Percentiles rank a stretch among this genome's conserved stretches.
These are phyloP conservation scores for Carpatolechia fugitivella DNA, from an alignment of 2,888 invertebrate genomes.

Conservation along the genomic window DNA sequence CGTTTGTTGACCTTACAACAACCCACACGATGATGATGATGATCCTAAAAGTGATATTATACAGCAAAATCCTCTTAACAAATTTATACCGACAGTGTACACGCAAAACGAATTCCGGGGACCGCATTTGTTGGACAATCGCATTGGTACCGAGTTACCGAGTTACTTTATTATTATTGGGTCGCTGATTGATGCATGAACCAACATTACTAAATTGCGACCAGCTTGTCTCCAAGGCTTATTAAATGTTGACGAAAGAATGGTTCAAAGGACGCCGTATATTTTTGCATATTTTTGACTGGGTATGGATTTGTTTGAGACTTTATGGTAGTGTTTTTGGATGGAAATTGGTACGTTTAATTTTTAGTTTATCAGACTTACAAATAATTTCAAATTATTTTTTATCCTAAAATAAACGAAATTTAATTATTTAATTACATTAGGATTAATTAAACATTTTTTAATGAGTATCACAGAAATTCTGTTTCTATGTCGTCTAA, in stretches of 20 bases:
- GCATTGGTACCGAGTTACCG: neutral
- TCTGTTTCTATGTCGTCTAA: too few species aligned
- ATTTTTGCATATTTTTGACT: neutral
- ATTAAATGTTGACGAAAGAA: conserved; percentile 3
- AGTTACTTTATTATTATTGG: conserved; percentile 55
- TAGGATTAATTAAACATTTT: too few species aligned
- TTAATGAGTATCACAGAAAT: too few species aligned
- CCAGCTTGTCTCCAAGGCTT: neutral
- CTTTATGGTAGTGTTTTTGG: neutral
- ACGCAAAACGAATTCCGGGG: conserved; percentile 39
- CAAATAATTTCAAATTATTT: too few species aligned
- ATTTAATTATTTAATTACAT: too few species aligned
- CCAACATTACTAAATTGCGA: conserved; percentile 36
- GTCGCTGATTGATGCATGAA: conserved; percentile 47
- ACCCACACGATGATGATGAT: too few species aligned
- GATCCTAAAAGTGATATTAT: too few species aligned
- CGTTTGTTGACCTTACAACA: too few species aligned
- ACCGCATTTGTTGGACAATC: conserved; percentile 26
- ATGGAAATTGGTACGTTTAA: neutral
- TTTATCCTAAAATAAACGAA: too few species aligned
- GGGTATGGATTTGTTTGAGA: neutral
- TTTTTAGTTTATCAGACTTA: too few species aligned
- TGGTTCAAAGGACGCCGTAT: neutral
- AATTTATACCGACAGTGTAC: neutral
- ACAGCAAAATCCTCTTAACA: neutral